phyloP scores from a whole-genome alignment of 2,113 vertebrate genomes.

The Isichthys henryi region DNA sequence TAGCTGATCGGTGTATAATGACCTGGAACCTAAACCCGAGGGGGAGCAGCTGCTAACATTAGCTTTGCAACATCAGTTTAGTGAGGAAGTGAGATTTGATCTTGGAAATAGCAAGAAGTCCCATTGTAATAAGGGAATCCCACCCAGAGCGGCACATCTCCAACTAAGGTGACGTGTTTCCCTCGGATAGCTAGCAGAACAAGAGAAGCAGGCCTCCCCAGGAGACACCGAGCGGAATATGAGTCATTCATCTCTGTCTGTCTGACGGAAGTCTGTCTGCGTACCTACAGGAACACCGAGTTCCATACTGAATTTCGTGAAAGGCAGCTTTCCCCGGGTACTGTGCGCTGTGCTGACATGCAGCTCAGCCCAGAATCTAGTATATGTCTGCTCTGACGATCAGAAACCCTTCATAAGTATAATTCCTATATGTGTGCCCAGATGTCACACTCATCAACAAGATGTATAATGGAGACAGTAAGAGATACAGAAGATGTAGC shows the following conservation, averaged over 20 bases:
- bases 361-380: not conserved
- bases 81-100: not conserved
- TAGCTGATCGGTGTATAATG: not conserved
- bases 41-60: not conserved
- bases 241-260: not conserved
- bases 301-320: not conserved
- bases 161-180: not conserved
- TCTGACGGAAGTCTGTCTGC: not conserved
- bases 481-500: not conserved
- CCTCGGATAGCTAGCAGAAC: not conserved
- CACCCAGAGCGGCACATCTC: not conserved
- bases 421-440: not conserved
- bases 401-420: not conserved
- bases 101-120: not conserved
- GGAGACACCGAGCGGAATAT: not conserved
- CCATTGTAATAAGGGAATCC: not conserved
- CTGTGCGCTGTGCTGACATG: not conserved
- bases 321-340: not conserved
- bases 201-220: not conserved
- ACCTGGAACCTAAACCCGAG: not conserved
- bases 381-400: not conserved
- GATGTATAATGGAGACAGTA: not conserved
- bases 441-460: not conserved
- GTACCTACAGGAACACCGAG: not conserved
- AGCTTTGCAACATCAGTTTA: not conserved